These are phyloP conservation scores for Podargus strigoides DNA, from an alignment of 2,797 vertebrate species.

Conservation along the genomic window DNA sequence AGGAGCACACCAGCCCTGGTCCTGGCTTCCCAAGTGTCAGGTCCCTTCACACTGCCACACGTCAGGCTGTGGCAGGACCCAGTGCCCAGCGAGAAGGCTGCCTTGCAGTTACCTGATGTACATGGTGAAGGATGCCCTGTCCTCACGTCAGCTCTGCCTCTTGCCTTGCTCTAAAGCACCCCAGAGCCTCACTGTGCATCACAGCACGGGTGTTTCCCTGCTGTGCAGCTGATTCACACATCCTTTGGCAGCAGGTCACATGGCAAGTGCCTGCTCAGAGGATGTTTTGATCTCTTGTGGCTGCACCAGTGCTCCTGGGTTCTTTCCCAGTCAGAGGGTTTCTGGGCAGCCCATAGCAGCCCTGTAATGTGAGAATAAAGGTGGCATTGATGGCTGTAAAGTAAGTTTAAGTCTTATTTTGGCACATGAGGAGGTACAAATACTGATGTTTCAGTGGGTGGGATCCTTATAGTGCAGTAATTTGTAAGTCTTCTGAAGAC, in stretches of 20 bases:
- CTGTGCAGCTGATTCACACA: rapidly evolving
- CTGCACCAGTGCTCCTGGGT: neutral
- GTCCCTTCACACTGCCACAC: neutral
- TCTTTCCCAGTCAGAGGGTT: neutral
- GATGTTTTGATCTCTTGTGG: neutral
- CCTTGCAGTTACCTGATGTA: neutral
- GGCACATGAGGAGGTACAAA: neutral
- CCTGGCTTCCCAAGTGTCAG: rapidly evolving
- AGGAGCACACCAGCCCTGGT: rapidly evolving
- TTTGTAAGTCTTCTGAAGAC: too few relatives aligned
- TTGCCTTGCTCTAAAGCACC: neutral
- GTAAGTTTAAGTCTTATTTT: neutral
- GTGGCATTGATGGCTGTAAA: neutral
- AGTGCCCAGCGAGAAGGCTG: neutral
- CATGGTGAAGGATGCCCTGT: rapidly evolving
- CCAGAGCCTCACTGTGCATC: rapidly evolving
- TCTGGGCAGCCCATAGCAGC: too few relatives aligned
- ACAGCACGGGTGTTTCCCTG: neutral
- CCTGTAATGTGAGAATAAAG: neutral
- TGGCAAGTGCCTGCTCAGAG: neutral
- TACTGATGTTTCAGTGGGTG: neutral
- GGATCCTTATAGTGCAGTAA: neutral
- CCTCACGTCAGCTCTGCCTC: neutral
- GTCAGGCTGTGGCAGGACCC: neutral
- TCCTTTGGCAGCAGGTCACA: neutral